phyloP scores from a whole-genome alignment of 2,113 vertebrate genomes.

The Microcebus lehilahytsara region DNA sequence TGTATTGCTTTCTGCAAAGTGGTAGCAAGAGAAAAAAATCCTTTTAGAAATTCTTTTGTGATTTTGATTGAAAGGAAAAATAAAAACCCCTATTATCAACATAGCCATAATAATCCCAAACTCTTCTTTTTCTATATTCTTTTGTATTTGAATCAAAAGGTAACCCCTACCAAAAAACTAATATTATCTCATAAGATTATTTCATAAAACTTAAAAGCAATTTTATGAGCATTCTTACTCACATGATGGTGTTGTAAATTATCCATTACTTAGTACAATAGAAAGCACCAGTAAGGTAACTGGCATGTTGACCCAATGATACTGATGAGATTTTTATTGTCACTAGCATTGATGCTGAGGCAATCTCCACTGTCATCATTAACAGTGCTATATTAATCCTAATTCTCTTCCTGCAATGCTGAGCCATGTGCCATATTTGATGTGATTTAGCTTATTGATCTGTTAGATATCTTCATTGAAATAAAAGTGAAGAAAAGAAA shows the following conservation, averaged over 20 bases:
- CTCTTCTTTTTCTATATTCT: neutral
- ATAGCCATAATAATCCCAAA: neutral
- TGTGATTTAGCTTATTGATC: neutral
- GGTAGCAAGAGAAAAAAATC: neutral
- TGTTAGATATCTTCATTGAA: neutral
- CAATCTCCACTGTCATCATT: too few species aligned
- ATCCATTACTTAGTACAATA: neutral
- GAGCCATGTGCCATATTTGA: neutral
- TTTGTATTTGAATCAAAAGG: constrained; percentile 22
- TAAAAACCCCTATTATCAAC: neutral
- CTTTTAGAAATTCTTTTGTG: constrained; percentile 28
- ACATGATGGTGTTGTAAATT: neutral
- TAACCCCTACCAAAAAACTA: neutral
- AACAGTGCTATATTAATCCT: neutral
- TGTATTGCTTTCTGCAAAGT: constrained; percentile 36
- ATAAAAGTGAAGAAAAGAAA: neutral
- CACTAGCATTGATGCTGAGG: neutral
- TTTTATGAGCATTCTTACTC: neutral
- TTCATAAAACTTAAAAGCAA: constrained; percentile 10
- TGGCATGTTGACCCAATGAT: neutral
- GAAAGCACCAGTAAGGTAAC: neutral
- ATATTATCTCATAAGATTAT: neutral
- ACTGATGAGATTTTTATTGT: neutral
- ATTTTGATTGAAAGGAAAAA: constrained; percentile 43
- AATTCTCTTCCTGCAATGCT: neutral